Evolutionary conservation across 1,140 invertebrate genomes (phyloP).

Genomic region (Calycopis cecrops): DNA sequence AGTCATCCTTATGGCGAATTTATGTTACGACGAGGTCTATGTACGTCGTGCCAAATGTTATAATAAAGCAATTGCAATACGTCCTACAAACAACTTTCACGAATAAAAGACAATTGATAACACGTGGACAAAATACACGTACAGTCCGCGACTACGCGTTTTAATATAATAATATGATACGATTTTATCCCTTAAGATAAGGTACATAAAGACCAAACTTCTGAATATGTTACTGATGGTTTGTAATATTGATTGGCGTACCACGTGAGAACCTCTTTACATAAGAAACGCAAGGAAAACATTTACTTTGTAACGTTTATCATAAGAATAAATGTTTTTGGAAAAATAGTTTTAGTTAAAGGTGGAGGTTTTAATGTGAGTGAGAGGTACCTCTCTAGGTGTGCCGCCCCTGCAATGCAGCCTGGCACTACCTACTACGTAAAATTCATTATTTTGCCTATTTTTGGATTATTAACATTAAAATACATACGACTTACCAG

Average conservation of each 20-base stretch:
- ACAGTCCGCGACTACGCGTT: background rate
- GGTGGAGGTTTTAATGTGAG: too few relatives aligned
- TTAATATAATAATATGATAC: background rate
- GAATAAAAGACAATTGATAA: slow-evolving; percentile 38
- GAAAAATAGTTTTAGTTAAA: too few relatives aligned
- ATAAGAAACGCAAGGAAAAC: background rate
- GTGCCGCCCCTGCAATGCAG: too few relatives aligned
- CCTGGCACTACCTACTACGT: too few relatives aligned
- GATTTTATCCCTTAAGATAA: slow-evolving; percentile 5
- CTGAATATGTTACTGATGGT: background rate
- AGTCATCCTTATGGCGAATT: too few relatives aligned
- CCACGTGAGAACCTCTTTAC: slow-evolving; percentile 3
- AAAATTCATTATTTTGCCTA: too few relatives aligned
- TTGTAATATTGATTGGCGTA: background rate
- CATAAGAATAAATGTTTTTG: too few relatives aligned
- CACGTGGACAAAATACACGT: slow-evolving; percentile 36
- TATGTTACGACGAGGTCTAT: too few relatives aligned
- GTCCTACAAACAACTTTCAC: slow-evolving; percentile 30
- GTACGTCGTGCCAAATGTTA: background rate
- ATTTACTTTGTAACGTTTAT: too few relatives aligned
- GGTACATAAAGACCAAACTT: background rate
- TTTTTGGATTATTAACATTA: too few relatives aligned
- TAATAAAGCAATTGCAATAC: slow-evolving; percentile 15
- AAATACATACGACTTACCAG: too few relatives aligned
- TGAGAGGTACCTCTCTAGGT: too few relatives aligned